Evolutionary conservation across 2,888 invertebrate genomes (phyloP).

Genomic region (Xiphydria camelus): DNA sequence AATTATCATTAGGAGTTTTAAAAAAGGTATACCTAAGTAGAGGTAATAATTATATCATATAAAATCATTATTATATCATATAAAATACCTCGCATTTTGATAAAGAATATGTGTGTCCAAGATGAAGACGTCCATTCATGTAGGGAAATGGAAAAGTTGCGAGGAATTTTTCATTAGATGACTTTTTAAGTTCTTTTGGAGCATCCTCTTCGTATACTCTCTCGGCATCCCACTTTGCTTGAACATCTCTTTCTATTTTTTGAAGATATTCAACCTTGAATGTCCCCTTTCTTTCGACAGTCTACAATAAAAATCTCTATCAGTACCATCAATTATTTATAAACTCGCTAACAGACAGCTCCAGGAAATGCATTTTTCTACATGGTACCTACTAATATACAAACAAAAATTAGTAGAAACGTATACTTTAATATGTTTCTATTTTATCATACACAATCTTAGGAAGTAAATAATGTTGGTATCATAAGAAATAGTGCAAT

Average conservation of each 20-base stretch:
- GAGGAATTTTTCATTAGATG: slow-evolving; percentile 80
- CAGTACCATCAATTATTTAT: too few relatives aligned
- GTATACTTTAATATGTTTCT: too few relatives aligned
- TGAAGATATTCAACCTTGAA: slow-evolving; percentile 92
- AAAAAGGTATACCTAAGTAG: too few relatives aligned
- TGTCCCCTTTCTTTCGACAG: slow-evolving; percentile 83
- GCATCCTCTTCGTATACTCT: slow-evolving; percentile 86
- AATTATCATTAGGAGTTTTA: neutral
- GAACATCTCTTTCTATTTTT: slow-evolving; percentile 85
- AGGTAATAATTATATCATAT: too few relatives aligned
- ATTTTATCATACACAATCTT: too few relatives aligned
- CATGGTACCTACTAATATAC: too few relatives aligned
- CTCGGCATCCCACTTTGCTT: slow-evolving; percentile 81
- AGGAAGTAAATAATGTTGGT: too few relatives aligned
- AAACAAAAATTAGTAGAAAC: too few relatives aligned
- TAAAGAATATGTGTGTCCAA: slow-evolving; percentile 96
- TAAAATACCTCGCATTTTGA: slow-evolving; percentile 89
- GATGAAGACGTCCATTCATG: slow-evolving; percentile 97
- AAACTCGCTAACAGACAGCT: too few relatives aligned
- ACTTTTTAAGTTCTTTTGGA: slow-evolving; percentile 62
- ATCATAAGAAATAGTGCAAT: too few relatives aligned
- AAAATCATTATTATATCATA: neutral
- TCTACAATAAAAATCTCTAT: slow-evolving; percentile 36
- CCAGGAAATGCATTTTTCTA: too few relatives aligned
- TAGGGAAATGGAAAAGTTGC: slow-evolving; percentile 98